Evolutionary conservation across 2,113 vertebrate species (phyloP).

Genomic region (Syngnathus floridae): DNA sequence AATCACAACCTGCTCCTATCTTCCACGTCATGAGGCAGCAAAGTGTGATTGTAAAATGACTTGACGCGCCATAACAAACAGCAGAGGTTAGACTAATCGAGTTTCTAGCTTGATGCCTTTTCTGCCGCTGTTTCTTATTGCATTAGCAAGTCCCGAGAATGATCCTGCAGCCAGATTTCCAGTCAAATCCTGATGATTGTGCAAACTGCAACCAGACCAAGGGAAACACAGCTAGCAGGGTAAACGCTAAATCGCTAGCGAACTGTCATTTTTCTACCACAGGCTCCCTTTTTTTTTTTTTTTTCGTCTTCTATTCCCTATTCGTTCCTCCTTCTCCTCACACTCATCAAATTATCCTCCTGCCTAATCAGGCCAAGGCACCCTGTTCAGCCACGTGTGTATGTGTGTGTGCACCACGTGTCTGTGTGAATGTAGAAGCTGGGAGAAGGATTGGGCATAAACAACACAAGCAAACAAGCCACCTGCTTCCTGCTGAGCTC

Average conservation of each 20-base stretch:
- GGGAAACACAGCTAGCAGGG: neutral
- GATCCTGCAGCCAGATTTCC: neutral
- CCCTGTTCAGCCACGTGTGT: conserved; percentile 11
- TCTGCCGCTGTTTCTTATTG: conserved; percentile 12
- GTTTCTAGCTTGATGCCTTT: conserved; percentile 7
- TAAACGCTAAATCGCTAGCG: neutral
- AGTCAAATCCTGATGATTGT: neutral
- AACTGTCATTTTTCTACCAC: neutral
- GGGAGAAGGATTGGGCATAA: conserved; percentile 57
- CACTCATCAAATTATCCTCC: neutral
- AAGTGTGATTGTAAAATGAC: conserved; percentile 43
- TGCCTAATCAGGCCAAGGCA: conserved; percentile 11
- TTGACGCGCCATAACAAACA: conserved; percentile 4
- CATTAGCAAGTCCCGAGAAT: conserved; percentile 9
- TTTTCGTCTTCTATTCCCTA: neutral
- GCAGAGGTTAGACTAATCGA: neutral
- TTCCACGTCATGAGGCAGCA: conserved; percentile 37
- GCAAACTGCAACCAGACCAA: conserved; percentile 12
- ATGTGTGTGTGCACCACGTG: neutral
- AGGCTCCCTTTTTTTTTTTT: conserved; percentile 2
- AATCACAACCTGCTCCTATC: conserved; percentile 63
- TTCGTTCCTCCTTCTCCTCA: conserved; percentile 8
- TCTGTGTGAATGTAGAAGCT: conserved; percentile 19
- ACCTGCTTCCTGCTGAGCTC: conserved; percentile 65
- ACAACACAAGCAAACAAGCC: conserved; percentile 55